Evolutionary conservation across 2,113 vertebrate genomes (phyloP), one percentile per base, ranked within the genome.

Genomic region (Synodontis membranacea): DNA sequence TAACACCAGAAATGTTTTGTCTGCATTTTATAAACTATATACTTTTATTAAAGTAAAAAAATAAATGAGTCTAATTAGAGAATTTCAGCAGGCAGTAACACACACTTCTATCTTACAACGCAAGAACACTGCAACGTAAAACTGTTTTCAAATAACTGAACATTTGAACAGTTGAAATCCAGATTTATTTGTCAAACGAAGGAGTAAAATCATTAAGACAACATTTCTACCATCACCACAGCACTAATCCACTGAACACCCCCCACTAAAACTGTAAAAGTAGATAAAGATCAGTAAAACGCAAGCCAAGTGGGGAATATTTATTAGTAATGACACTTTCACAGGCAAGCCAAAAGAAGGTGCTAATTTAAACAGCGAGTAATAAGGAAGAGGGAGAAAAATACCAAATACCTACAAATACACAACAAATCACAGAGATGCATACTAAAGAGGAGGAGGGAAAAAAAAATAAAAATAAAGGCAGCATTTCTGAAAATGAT

Each of bases 231-330:
- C 92, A 92, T 91, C 94, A 95, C 93, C 94, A 93, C 94, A 92
- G 44, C 91, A 91, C 88, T 88, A 87, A 64, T 85, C 80, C 62
- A 87, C 83, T 85, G 76, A 68, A 90, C 75, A 86, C 92, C 88
- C 91, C 90, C 89, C 88, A 94, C 91, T 94, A 94, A 95, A 95
- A 95, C 93, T 86, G 92, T 95, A 95, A 96, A 96, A 95, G 90
- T 92, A 94, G 84, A 88, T 93, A 86, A 86, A 92, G 88, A 84
- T 93, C 89, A 91, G 92, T 96, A 95, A 96, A 95, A 95, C 85
- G 88, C 93, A 93, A 94, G 93, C 89, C 28, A 84, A 74, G 89
- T 87, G 87, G 86, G 56, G 84, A 89, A 68, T 88, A 90, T 68
- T 86, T 79, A 86, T 87, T 81, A 92, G 78, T 83, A 88, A 88